Percentiles rank a stretch among this genome's conserved stretches.
Evolutionary conservation across 2,797 vertebrate genomes (phyloP).

Genomic region (Intellagama lesueurii): DNA sequence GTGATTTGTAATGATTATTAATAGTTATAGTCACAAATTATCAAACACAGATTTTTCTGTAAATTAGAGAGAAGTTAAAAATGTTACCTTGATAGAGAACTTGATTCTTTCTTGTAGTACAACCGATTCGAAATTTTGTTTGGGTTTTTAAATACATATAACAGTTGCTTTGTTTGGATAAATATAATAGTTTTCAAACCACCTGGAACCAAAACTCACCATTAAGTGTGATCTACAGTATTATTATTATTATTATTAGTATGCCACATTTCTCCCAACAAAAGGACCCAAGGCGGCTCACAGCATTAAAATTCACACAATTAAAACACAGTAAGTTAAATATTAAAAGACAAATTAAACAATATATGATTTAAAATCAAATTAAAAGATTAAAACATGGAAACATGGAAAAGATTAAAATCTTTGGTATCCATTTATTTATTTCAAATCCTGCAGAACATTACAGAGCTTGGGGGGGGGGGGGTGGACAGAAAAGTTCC

Average conservation of each 20-base stretch:
- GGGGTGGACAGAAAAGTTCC: no score
- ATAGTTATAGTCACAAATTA: neutral
- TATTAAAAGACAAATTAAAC: no score
- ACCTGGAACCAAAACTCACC: neutral
- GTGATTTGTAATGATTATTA: neutral
- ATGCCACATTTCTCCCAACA: no score
- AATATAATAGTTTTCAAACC: neutral
- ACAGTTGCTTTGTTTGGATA: neutral
- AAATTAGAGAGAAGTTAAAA: neutral
- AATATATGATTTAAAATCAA: no score
- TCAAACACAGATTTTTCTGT: neutral
- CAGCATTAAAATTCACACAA: no score
- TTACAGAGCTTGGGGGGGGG: no score
- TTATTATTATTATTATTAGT: no score
- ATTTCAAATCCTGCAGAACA: neutral
- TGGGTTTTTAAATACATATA: neutral
- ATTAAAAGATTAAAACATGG: no score
- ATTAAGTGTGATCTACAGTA: neutral
- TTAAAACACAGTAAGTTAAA: no score
- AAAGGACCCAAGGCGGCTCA: no score
- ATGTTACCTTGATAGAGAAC: neutral
- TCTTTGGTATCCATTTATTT: neutral
- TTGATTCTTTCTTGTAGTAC: neutral
- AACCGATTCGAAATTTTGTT: neutral
- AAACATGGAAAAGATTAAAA: no score